phyloP scores from a whole-genome alignment of 64 coral and sea anemone species.

The Astreopora myriophthalma region DNA sequence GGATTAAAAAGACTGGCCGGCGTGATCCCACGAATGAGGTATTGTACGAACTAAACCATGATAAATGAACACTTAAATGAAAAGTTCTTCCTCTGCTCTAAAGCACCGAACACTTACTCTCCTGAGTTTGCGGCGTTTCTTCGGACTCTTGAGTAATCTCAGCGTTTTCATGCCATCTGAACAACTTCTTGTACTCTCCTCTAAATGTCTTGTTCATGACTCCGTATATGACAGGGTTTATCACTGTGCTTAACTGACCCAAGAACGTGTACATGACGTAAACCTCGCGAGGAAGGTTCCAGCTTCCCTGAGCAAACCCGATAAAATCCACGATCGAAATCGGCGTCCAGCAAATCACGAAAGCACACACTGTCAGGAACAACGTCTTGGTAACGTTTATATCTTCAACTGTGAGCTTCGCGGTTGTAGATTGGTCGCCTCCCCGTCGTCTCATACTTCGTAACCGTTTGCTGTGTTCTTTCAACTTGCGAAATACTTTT shows the following conservation, averaged over 20 bases:
- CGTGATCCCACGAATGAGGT: too few species aligned
- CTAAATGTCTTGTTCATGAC: slow-evolving; percentile 80
- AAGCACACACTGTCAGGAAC: slow-evolving; percentile 68
- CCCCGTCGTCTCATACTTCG: slow-evolving; percentile 34
- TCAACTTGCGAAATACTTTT: slow-evolving; percentile 46
- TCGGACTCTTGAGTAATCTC: slow-evolving; percentile 38
- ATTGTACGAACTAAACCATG: not conserved
- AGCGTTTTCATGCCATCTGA: slow-evolving; percentile 18
- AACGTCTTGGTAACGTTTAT: slow-evolving; percentile 71
- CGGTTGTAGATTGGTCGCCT: not conserved
- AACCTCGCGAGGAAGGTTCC: slow-evolving; percentile 58
- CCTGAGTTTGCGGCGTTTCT: slow-evolving; percentile 19
- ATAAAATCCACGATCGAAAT: slow-evolving; percentile 76
- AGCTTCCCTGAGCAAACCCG: slow-evolving; percentile 61
- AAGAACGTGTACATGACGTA: slow-evolving; percentile 76
- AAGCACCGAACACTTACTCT: slow-evolving; percentile 34
- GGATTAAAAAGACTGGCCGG: too few species aligned
- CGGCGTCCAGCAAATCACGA: slow-evolving; percentile 66
- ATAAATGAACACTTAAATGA: not conserved
- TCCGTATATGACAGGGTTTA: slow-evolving; percentile 68
- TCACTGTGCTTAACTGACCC: slow-evolving; percentile 63
- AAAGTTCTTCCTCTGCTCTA: not conserved
- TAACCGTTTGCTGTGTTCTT: slow-evolving; percentile 40
- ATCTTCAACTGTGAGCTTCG: slow-evolving; percentile 49
- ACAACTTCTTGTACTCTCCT: slow-evolving; percentile 67